Percentiles rank a stretch among this genome's conserved stretches.
phyloP scores from a whole-genome alignment of 2,888 invertebrate genomes.

The Machimus atricapillus region DNA sequence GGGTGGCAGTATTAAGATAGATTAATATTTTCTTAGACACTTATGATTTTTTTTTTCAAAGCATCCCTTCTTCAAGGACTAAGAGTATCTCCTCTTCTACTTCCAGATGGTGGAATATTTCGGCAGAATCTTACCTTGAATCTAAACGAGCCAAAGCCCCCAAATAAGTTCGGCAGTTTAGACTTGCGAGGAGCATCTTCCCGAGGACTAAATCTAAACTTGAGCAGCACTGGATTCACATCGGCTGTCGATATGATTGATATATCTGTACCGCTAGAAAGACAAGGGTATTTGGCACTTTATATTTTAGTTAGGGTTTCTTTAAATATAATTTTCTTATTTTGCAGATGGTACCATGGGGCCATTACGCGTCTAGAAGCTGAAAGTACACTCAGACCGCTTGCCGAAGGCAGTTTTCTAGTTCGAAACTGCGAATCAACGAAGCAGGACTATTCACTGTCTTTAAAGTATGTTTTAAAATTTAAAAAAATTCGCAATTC shows the following conservation, averaged over 20 bases:
- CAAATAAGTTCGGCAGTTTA: slow-evolving; percentile 59
- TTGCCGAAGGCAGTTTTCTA: slow-evolving; percentile 91
- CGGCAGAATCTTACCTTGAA: slow-evolving; percentile 79
- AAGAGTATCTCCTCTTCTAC: background rate
- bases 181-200: slow-evolving; percentile 63
- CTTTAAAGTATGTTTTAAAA: slow-evolving; percentile 81
- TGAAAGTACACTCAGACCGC: slow-evolving; percentile 82
- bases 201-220: slow-evolving; percentile 74
- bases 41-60: background rate
- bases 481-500: background rate
- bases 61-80: background rate
- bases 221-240: slow-evolving; percentile 61
- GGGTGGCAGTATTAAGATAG: slow-evolving; percentile 6
- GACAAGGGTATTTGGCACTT: slow-evolving; percentile 71
- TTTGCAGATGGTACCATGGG: slow-evolving; percentile 90
- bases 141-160: slow-evolving; percentile 67
- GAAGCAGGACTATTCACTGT: slow-evolving; percentile 91
- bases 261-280: slow-evolving; percentile 80
- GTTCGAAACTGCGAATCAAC: slow-evolving; percentile 94
- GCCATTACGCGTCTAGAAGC: slow-evolving; percentile 90
- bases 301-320: background rate
- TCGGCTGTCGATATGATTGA: slow-evolving; percentile 80
- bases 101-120: slow-evolving; percentile 66
- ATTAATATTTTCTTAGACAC: background rate
- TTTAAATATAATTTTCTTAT: background rate